phyloP scores from a whole-genome alignment of 1,140 invertebrate genomes.

The Vanessa tameamea region DNA sequence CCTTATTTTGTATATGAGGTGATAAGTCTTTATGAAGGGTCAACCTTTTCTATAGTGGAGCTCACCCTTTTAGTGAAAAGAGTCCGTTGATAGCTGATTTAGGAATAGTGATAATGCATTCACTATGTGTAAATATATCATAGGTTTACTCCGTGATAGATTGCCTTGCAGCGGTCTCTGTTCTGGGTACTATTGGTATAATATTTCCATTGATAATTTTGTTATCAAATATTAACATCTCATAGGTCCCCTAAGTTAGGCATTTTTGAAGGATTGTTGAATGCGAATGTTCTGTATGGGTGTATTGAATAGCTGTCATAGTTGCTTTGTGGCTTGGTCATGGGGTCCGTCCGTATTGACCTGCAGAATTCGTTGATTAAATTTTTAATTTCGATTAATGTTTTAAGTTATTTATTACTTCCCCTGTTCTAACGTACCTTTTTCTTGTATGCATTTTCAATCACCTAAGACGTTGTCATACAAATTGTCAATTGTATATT shows the following conservation, averaged over 20 bases:
- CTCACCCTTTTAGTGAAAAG: slow-evolving; percentile 81
- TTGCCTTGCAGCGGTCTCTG: slow-evolving; percentile 52
- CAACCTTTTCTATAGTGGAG: slow-evolving; percentile 79
- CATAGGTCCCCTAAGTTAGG: slow-evolving; percentile 33
- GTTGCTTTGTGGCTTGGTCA: slow-evolving; percentile 55
- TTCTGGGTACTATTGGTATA: slow-evolving; percentile 13
- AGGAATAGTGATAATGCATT: slow-evolving; percentile 79
- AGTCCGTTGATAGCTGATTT: slow-evolving; percentile 81
- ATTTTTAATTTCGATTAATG: slow-evolving; percentile 31
- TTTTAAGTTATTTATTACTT: slow-evolving; percentile 11
- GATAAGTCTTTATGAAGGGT: slow-evolving; percentile 81
- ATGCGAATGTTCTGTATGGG: slow-evolving; percentile 36
- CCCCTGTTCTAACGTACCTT: neutral
- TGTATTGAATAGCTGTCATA: slow-evolving; percentile 54
- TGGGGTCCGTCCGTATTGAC: slow-evolving; percentile 42
- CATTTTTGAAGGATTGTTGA: slow-evolving; percentile 36
- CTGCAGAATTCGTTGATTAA: slow-evolving; percentile 54
- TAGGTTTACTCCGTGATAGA: slow-evolving; percentile 78
- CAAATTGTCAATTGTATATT: too few species aligned
- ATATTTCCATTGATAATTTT: slow-evolving; percentile 25
- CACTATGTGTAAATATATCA: slow-evolving; percentile 79
- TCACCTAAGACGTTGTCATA: neutral
- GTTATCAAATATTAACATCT: slow-evolving; percentile 19
- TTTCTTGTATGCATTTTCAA: neutral
- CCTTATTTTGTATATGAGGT: slow-evolving; percentile 81